These are phyloP conservation scores for Meghimatium bilineatum DNA, from an alignment of 2,888 invertebrate genomes.

Conservation along the genomic window DNA sequence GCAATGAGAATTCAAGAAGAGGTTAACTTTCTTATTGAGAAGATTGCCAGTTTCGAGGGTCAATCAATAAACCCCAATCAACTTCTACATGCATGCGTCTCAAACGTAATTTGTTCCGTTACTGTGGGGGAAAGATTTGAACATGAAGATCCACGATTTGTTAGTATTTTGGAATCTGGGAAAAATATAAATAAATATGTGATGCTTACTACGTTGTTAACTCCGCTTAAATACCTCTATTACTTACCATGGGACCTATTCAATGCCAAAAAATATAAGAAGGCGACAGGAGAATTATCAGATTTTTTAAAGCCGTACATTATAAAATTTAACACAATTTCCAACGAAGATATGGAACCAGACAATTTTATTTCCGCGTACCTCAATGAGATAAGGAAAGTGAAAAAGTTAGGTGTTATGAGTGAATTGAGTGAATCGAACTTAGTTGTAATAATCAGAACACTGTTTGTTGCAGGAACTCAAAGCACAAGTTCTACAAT, in stretches of 20 bases:
- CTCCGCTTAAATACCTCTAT: neutral
- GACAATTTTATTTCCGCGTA: neutral
- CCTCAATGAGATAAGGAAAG: neutral
- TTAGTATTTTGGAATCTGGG: neutral
- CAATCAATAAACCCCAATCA: neutral
- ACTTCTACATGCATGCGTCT: neutral
- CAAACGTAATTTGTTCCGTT: slow-evolving; percentile 7
- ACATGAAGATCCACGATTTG: neutral
- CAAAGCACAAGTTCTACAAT: slow-evolving; percentile 89
- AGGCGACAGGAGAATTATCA: neutral
- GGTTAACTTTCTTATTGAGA: neutral
- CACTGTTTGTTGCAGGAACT: slow-evolving; percentile 43
- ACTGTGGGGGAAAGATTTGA: neutral
- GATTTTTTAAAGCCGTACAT: neutral
- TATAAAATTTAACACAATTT: too few relatives aligned
- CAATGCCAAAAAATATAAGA: neutral
- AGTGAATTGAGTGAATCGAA: neutral
- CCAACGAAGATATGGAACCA: neutral
- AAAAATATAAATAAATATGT: neutral
- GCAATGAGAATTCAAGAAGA: slow-evolving; percentile 37
- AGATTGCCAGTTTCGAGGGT: neutral
- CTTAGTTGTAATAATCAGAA: neutral
- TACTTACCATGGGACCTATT: neutral
- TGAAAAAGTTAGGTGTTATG: neutral
- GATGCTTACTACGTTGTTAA: neutral